Evolutionary conservation across 2,888 invertebrate genomes (phyloP).

Genomic region (Eledona agricola): DNA sequence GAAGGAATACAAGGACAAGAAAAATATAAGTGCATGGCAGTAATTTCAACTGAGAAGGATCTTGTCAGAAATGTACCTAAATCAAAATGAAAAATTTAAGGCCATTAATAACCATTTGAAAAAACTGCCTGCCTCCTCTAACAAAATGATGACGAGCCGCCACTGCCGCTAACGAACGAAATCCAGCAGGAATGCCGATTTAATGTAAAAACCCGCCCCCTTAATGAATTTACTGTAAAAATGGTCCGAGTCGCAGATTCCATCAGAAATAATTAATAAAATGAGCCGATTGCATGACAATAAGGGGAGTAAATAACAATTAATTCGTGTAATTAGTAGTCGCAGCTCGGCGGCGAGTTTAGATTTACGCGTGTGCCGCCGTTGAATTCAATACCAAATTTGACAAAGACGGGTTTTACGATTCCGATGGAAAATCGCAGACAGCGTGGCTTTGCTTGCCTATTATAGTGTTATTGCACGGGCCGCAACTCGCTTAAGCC

Average conservation of each 20-base stretch:
- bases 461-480: constrained; percentile 61
- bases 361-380: constrained; percentile 60
- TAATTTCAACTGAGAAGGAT: no score
- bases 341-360: constrained; percentile 53
- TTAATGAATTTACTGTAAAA: constrained; percentile 22
- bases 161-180: not conserved
- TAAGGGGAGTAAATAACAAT: constrained; percentile 54
- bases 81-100: no score
- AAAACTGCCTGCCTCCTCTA: no score
- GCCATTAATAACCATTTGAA: no score
- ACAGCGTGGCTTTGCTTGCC: constrained; percentile 62
- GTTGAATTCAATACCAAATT: constrained; percentile 62
- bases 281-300: constrained; percentile 25
- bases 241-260: constrained; percentile 9
- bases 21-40: no score
- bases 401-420: constrained; percentile 61
- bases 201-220: constrained; percentile 10
- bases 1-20: no score
- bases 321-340: constrained; percentile 63
- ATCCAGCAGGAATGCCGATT: not conserved
- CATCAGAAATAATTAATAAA: constrained; percentile 27
- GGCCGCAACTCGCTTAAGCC: constrained; percentile 53
- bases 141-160: no score
- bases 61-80: no score
- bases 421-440: constrained; percentile 61